phyloP scores from a whole-genome alignment of 2,797 vertebrate species.

The Rhyacichthys aspro region DNA sequence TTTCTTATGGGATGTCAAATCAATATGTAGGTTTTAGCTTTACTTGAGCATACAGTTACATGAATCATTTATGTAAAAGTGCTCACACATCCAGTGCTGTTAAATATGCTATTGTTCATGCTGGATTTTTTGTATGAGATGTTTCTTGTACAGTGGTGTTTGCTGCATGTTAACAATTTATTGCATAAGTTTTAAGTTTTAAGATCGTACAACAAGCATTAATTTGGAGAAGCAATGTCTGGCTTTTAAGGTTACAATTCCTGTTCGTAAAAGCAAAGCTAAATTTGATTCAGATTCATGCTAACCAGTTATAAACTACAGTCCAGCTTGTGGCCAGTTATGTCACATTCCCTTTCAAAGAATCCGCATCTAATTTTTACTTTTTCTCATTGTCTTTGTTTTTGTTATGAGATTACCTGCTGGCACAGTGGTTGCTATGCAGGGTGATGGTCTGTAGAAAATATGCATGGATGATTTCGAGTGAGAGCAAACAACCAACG shows the following conservation, averaged over 20 bases:
- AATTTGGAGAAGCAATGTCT: slow-evolving; percentile 17
- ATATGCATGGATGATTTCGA: slow-evolving; percentile 39
- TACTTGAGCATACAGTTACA: slow-evolving; percentile 11
- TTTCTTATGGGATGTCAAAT: slow-evolving; percentile 45
- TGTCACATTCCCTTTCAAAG: slow-evolving; percentile 72
- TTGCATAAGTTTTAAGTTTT: slow-evolving; percentile 27
- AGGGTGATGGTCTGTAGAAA: slow-evolving; percentile 14
- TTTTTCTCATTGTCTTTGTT: slow-evolving; percentile 33
- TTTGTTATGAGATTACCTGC: slow-evolving; percentile 24
- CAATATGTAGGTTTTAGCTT: slow-evolving; percentile 40
- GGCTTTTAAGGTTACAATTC: slow-evolving; percentile 10
- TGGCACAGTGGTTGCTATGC: slow-evolving; percentile 38
- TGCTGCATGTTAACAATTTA: slow-evolving; percentile 59
- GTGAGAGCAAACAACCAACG: slow-evolving; percentile 31
- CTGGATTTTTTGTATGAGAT: slow-evolving; percentile 32
- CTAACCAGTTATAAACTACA: slow-evolving; percentile 26
- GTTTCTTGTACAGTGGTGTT: slow-evolving; percentile 53
- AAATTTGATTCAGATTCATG: slow-evolving; percentile 1
- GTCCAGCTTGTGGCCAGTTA: slow-evolving; percentile 57
- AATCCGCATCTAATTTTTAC: slow-evolving; percentile 46
- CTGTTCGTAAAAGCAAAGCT: slow-evolving; percentile 36
- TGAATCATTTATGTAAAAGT: slow-evolving; percentile 26
- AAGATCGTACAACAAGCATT: slow-evolving; percentile 16
- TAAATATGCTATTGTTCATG: slow-evolving; percentile 39
- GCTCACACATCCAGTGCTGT: slow-evolving; percentile 18